Evolutionary conservation across 2,888 invertebrate genomes (phyloP).

Genomic region (Thera britannica): DNA sequence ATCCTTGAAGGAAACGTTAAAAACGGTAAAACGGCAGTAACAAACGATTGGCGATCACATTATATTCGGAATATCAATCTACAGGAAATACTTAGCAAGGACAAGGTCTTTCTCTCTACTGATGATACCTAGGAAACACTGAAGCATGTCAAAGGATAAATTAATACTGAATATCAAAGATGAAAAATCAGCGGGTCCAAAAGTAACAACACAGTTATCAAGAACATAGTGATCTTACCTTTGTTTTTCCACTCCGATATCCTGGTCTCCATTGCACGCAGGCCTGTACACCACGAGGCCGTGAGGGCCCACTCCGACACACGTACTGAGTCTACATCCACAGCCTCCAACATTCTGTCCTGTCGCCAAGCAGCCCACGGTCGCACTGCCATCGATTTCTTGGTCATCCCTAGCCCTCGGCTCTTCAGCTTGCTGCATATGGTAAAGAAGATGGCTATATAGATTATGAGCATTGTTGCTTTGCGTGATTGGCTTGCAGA

Average conservation of each 20-base stretch:
- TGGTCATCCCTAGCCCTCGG: conserved; percentile 72
- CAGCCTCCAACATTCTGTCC: conserved; percentile 76
- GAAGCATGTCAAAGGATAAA: not conserved
- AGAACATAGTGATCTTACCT: conserved; percentile 64
- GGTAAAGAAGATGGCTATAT: conserved; percentile 89
- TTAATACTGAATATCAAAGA: too few relatives aligned
- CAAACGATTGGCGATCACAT: conserved; percentile 13
- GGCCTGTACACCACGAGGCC: conserved; percentile 89
- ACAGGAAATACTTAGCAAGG: conserved; percentile 18
- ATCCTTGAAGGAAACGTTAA: not conserved
- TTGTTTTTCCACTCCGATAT: conserved; percentile 86
- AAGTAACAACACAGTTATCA: not conserved
- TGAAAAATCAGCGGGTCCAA: not conserved
- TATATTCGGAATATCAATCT: conserved; percentile 13
- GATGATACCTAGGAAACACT: not conserved
- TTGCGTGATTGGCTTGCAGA: conserved; percentile 86
- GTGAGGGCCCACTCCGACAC: conserved; percentile 92
- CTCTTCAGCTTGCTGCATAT: conserved; percentile 84
- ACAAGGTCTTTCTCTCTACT: conserved; percentile 4
- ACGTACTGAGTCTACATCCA: conserved; percentile 77
- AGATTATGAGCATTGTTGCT: conserved; percentile 89
- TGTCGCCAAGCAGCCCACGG: conserved; percentile 74
- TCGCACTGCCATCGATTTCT: conserved; percentile 77
- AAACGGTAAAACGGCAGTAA: conserved; percentile 10
- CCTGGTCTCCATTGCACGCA: conserved; percentile 82